A percentile compares a stretch with the other conserved stretches of the same genome.
Evolutionary conservation across 2,797 vertebrate species (phyloP).

Genomic region (Crossoptilon crossoptilon): DNA sequence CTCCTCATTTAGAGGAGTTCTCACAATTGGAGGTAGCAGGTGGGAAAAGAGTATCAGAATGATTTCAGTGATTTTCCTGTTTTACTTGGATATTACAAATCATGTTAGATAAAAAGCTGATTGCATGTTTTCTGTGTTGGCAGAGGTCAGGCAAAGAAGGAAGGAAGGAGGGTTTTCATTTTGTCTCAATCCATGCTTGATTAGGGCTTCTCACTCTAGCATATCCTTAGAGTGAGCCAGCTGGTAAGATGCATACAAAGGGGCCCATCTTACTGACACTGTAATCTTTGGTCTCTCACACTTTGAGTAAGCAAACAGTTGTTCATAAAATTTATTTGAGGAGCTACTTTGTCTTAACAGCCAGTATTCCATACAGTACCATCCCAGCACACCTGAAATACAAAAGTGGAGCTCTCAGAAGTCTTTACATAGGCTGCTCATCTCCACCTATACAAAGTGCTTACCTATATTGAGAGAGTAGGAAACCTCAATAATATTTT

Average conservation of each 20-base stretch:
- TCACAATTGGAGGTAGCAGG: background rate
- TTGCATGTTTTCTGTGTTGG: no score
- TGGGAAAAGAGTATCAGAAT: background rate
- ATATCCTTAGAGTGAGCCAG: background rate
- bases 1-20: background rate
- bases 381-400: background rate
- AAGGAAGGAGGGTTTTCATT: background rate
- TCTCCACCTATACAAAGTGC: background rate
- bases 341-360: background rate
- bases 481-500: background rate
- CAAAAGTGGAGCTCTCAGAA: background rate
- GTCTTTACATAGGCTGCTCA: background rate
- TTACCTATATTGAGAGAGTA: background rate
- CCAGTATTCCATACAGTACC: background rate
- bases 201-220: background rate
- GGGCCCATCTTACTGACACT: rapidly evolving
- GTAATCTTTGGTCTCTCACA: background rate
- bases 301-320: background rate
- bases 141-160: background rate
- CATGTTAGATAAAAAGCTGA: background rate
- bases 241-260: background rate
- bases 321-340: background rate
- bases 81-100: background rate
- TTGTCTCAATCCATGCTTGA: background rate
- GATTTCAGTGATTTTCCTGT: background rate